Conservation (phyloP, 1,140 invertebrate species). For the Papilio glaucus region DNA sequence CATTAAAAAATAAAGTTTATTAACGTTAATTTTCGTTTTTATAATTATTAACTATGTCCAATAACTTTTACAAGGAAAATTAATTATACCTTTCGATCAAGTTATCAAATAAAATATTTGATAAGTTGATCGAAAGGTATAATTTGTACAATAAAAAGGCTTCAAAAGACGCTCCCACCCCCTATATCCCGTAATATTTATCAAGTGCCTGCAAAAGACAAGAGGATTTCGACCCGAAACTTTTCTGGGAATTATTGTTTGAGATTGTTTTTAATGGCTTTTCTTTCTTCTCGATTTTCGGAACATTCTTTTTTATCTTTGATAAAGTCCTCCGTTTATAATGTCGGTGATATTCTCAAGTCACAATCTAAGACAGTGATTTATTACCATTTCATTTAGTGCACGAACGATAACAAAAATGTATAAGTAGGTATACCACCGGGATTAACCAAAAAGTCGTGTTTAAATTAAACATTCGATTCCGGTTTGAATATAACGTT, state of each 20-base stretch:
- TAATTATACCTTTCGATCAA: constrained; percentile 2
- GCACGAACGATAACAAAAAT: background rate
- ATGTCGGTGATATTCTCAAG: constrained; percentile 42
- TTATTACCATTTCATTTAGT: constrained; percentile 33
- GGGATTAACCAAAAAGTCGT: too few species aligned
- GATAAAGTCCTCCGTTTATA: constrained; percentile 41
- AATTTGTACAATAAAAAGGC: constrained; percentile 14
- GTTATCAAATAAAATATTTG: constrained; percentile 26
- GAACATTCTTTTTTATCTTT: constrained; percentile 41
- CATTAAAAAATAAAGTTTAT: background rate
- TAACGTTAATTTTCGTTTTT: background rate
- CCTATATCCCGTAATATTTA: constrained; percentile 43
- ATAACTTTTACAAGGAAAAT: background rate
- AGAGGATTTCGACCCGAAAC: constrained; percentile 46
- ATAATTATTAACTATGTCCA: background rate
- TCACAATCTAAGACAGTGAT: constrained; percentile 33
- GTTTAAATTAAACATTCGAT: too few species aligned
- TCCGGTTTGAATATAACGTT: too few species aligned
- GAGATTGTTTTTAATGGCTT: constrained; percentile 71
- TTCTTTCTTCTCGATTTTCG: constrained; percentile 50
- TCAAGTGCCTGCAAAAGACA: constrained; percentile 51
- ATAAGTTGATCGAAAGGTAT: constrained; percentile 7
- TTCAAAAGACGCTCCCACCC: background rate
- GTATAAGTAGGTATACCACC: background rate
- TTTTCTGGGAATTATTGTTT: constrained; percentile 61